These are phyloP conservation scores for Cerceris rybyensis DNA, from an alignment of 2,888 invertebrate species.

Conservation along the genomic window DNA sequence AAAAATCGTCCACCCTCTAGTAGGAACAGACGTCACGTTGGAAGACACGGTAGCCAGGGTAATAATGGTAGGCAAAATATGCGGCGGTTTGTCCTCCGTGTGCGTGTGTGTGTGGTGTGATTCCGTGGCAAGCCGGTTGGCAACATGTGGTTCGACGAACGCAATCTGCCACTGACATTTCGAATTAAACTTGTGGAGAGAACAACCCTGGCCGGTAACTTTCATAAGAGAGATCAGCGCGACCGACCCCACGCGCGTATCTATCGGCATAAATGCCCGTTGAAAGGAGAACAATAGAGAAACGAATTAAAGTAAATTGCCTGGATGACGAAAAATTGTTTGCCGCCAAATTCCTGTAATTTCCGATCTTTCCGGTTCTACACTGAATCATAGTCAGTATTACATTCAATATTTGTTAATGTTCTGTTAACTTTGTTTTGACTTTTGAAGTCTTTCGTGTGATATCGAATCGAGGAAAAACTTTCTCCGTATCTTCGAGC, in stretches of 20 bases:
- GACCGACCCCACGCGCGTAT: background rate
- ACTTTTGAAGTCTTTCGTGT: no score
- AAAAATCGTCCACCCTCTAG: background rate
- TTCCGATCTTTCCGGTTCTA: no score
- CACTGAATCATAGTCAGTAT: no score
- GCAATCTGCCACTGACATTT: slow-evolving; percentile 75
- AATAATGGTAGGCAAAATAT: slow-evolving; percentile 62
- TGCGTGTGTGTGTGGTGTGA: slow-evolving; percentile 46
- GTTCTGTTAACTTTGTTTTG: no score
- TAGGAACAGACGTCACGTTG: slow-evolving; percentile 38
- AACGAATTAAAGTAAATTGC: no score
- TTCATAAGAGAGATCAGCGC: slow-evolving; percentile 11
- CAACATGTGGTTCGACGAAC: slow-evolving; percentile 74
- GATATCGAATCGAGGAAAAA: no score
- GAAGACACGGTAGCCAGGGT: slow-evolving; percentile 39
- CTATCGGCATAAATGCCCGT: background rate
- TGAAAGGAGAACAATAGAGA: background rate
- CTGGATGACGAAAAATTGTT: background rate
- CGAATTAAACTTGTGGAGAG: slow-evolving; percentile 64
- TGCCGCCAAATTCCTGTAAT: no score
- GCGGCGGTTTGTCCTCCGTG: slow-evolving; percentile 49
- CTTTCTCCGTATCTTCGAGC: no score
- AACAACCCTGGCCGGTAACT: slow-evolving; percentile 50
- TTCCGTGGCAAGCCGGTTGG: slow-evolving; percentile 59
- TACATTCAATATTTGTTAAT: no score